These are phyloP conservation scores for Callithrix jacchus DNA, from an alignment of 2,113 vertebrate genomes.

Conservation along the genomic window DNA sequence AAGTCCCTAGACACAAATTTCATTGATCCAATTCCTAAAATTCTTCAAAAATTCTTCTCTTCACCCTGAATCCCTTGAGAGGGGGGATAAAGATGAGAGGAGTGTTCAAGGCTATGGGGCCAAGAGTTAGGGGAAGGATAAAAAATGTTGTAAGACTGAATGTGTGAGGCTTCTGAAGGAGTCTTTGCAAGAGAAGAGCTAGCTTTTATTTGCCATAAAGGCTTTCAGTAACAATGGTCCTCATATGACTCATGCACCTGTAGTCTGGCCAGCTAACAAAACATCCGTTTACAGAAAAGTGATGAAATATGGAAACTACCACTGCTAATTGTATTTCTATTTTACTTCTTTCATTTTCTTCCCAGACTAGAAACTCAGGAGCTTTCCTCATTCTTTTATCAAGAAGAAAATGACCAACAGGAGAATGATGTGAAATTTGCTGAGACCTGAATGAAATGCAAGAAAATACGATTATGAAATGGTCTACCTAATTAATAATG, in stretches of 20 bases:
- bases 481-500: neutral
- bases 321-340: neutral
- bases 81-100: neutral
- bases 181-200: neutral
- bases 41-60: neutral
- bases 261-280: slow-evolving; percentile 32
- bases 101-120: too few species aligned
- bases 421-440: neutral
- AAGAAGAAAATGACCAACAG: neutral
- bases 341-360: neutral
- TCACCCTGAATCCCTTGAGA: neutral
- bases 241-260: neutral
- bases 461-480: neutral
- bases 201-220: slow-evolving; percentile 22
- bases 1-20: neutral
- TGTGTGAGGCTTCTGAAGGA: neutral
- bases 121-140: neutral
- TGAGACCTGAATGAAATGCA: neutral
- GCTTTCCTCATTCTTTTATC: neutral
- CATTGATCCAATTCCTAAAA: neutral
- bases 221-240: neutral
- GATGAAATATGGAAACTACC: neutral
- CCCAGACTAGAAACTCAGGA: neutral
- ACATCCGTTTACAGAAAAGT: slow-evolving; percentile 45
- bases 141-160: neutral